Base-by-base conservation (phyloP, 1,140 invertebrate genomes). In the Lordiphosa stackelbergi region DNA sequence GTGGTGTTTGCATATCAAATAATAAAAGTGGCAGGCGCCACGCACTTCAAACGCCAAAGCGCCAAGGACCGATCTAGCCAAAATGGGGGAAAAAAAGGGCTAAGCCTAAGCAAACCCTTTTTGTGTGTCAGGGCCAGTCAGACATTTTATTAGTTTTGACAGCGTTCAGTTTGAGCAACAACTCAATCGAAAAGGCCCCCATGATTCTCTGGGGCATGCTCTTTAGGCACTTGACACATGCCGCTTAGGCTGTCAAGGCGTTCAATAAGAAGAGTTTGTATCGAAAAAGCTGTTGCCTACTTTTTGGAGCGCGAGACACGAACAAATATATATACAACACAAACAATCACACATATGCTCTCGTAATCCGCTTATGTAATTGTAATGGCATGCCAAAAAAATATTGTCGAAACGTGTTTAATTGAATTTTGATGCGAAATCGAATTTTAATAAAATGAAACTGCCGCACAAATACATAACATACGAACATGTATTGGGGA, bases 91-190 rank as follows among this genome's bases (percentile, higher is more conserved):
- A 59, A 22, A 12, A 36, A 28, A 34, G 51, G 47, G n/a, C 56
- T 36, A 68, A 61, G 16, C 38, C 40, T 10, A 56, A 28, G 11
- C 48, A 61, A 75, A 83, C 77, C 78, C 73, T 83, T 83, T 72
- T 31, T 31, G 36, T 7, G 37, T 47, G 6, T 37, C 38, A 24
- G 12, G 45, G 52, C 38, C 65, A 72, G 54, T 58, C 46, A 73
- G 73, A 83, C 74, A 84, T 74, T 84, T 84, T 84, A 84, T 84
- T 84, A 85, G 79, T 84, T 84, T 85, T 84, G 79, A 85, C 79
- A 84, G 74, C 69, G 69, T 70, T 85, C 83, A 83, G 78, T 77
- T 69, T 55, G 19, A 48, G 56, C 37, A 45, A 59, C 47, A 52
- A 61, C 66, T 68, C 65, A 69, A 69, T 69, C 47, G 64, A 69